A percentile compares a stretch with the other conserved stretches of the same genome.
These are phyloP conservation scores for Astreopora myriophthalma DNA, from an alignment of 64 coral and sea anemone genomes.

Conservation along the genomic window DNA sequence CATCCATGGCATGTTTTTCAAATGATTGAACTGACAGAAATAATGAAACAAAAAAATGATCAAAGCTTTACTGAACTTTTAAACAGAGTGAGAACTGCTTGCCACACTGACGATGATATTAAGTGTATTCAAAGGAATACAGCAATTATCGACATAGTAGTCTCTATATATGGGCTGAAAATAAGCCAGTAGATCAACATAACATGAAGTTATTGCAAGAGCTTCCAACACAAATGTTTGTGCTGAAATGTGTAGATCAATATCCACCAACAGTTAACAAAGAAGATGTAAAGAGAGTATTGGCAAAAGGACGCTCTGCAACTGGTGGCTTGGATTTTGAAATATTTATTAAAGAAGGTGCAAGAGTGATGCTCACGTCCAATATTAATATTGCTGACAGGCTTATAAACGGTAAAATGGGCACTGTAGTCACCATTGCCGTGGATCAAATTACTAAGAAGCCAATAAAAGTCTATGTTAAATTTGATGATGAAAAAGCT, in stretches of 20 bases:
- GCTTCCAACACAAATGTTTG: background rate
- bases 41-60: constrained; percentile 67
- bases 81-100: constrained; percentile 58
- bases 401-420: constrained; percentile 45
- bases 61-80: constrained; percentile 57
- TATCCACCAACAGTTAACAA: constrained; percentile 59
- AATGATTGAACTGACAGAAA: constrained; percentile 48
- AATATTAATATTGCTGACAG: constrained; percentile 52
- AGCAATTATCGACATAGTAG: background rate
- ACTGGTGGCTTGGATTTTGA: constrained; percentile 57
- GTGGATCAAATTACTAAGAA: constrained; percentile 12
- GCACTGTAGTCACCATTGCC: background rate
- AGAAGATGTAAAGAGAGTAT: constrained; percentile 22
- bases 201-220: constrained; percentile 32
- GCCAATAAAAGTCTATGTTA: constrained; percentile 10
- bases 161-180: constrained; percentile 29
- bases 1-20: constrained; percentile 64
- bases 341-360: constrained; percentile 31
- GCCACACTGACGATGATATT: constrained; percentile 2
- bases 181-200: constrained; percentile 17
- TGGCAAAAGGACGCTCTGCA: constrained; percentile 24
- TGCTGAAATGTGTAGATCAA: constrained; percentile 29
- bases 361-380: constrained; percentile 13
- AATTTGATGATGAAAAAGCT: constrained; percentile 10
- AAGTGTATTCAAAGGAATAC: background rate